These are phyloP conservation scores for Mylabris phalerata DNA, from an alignment of 1,140 invertebrate genomes.

Conservation along the genomic window DNA sequence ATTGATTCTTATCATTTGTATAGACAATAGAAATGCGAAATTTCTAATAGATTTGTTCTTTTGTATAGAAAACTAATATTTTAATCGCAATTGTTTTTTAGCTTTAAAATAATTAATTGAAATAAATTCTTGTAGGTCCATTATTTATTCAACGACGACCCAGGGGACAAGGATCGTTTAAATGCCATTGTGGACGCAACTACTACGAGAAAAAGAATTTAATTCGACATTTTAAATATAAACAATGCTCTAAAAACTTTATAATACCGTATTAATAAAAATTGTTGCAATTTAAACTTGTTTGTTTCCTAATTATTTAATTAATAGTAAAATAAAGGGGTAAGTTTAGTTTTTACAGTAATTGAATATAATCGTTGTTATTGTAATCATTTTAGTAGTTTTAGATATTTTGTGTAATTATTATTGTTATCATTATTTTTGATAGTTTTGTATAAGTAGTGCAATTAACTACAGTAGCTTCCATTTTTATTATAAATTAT, in stretches of 20 bases:
- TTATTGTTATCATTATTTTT: constrained; percentile 1
- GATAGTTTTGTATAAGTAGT: neutral
- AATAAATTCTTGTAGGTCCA: constrained; percentile 3
- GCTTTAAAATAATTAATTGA: too few species aligned
- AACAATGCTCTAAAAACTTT: constrained; percentile 7
- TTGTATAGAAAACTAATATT: too few species aligned
- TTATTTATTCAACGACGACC: constrained; percentile 17
- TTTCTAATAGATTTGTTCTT: too few species aligned
- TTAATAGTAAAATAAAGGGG: neutral
- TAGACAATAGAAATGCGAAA: too few species aligned
- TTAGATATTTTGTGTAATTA: too few species aligned
- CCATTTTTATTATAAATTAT: neutral
- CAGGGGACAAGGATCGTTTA: constrained; percentile 25
- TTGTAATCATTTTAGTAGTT: too few species aligned
- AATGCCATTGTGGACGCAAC: constrained; percentile 26
- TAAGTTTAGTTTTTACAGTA: neutral
- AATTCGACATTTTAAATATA: constrained; percentile 28
- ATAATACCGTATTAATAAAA: neutral
- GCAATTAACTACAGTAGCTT: too few species aligned
- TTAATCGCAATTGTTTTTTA: too few species aligned
- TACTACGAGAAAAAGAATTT: constrained; percentile 34
- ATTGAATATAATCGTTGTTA: too few species aligned
- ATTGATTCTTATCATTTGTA: too few species aligned
- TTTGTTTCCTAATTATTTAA: too few species aligned
- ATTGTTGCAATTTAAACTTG: neutral